phyloP scores from a whole-genome alignment of 2,113 vertebrate species.

The Vireo altiloquus region DNA sequence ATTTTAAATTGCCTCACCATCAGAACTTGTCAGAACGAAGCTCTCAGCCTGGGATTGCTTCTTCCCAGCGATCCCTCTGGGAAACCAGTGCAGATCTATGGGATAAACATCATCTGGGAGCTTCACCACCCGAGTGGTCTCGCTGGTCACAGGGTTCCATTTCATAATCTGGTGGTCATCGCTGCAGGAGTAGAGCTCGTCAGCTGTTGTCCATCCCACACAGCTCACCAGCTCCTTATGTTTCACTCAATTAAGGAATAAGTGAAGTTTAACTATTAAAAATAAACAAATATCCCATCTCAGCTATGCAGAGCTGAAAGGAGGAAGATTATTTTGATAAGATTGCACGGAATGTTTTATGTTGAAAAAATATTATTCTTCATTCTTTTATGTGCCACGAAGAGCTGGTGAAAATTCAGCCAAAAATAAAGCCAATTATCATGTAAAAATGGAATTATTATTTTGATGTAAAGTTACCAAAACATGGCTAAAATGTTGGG shows the following conservation, averaged over 20 bases:
- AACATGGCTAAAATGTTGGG: background rate
- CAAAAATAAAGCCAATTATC: background rate
- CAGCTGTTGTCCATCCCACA: constrained; percentile 92
- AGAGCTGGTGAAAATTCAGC: background rate
- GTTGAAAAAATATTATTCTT: rapidly evolving
- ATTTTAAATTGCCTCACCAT: constrained; percentile 76
- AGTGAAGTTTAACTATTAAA: background rate
- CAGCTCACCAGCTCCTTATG: constrained; percentile 95
- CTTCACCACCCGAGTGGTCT: constrained; percentile 81
- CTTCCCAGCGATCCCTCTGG: constrained; percentile 83
- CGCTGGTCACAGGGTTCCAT: constrained; percentile 89
- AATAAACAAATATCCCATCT: background rate
- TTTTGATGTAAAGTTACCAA: background rate
- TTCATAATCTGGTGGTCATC: constrained; percentile 92
- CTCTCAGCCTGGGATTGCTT: constrained; percentile 87
- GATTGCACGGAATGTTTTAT: background rate
- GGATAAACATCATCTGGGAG: constrained; percentile 90
- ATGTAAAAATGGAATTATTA: background rate
- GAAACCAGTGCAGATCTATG: constrained; percentile 91
- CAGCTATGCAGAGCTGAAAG: background rate
- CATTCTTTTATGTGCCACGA: background rate
- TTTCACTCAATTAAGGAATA: constrained; percentile 77
- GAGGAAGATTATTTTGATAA: background rate
- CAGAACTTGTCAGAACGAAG: constrained; percentile 93
- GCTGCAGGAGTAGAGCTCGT: constrained; percentile 92